These are phyloP conservation scores for Salminus brasiliensis DNA, from an alignment of 2,113 vertebrate species.

Conservation along the genomic window DNA sequence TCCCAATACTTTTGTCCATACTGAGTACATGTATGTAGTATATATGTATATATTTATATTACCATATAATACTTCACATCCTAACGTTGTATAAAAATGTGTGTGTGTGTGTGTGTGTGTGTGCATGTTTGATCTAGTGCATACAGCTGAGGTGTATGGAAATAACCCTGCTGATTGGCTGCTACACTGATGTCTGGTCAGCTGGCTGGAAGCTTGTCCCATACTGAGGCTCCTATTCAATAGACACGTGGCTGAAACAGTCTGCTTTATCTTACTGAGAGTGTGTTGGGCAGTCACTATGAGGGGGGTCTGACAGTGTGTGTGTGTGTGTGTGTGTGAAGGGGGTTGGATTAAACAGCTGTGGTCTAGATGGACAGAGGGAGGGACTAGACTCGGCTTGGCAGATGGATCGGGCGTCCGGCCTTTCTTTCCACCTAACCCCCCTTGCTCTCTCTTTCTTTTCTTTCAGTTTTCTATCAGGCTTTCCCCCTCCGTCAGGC, in stretches of 20 bases:
- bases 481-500: conserved; percentile 7
- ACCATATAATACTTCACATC: not conserved
- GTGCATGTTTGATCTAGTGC: not conserved
- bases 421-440: conserved; percentile 56
- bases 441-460: not conserved
- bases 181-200: conserved; percentile 68
- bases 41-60: no score
- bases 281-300: conserved; percentile 34
- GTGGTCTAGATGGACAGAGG: conserved; percentile 57
- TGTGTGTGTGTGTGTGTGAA: conserved; percentile 42
- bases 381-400: conserved; percentile 53
- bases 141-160: conserved; percentile 34
- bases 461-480: conserved; percentile 24
- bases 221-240: conserved; percentile 51
- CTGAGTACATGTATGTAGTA: no score
- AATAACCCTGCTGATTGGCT: conserved; percentile 60
- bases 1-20: no score
- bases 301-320: conserved; percentile 41
- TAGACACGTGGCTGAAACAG: conserved; percentile 67
- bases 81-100: not conserved
- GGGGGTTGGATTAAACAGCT: conserved; percentile 70
- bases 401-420: conserved; percentile 75
- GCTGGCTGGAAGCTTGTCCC: conserved; percentile 71
- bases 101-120: not conserved
- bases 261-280: conserved; percentile 66